These are phyloP conservation scores for Pseudorectes ferrugineus DNA, from an alignment of 2,113 vertebrate species.

Conservation along the genomic window DNA sequence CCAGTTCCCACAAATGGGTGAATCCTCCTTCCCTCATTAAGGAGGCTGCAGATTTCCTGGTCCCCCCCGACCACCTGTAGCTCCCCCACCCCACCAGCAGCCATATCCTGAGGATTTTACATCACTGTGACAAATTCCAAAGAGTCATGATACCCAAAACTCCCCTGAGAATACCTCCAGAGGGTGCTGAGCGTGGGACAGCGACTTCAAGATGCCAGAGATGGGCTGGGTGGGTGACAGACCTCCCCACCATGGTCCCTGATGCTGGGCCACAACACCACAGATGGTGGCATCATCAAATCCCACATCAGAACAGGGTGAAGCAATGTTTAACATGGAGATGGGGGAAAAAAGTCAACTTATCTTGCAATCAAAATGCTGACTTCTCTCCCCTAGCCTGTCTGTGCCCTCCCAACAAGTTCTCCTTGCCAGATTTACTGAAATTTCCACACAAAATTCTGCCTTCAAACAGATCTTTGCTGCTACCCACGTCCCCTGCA, in stretches of 20 bases:
- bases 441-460: background rate
- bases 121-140: background rate
- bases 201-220: rapidly evolving
- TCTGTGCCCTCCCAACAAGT: background rate
- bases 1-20: background rate
- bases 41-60: background rate
- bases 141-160: background rate
- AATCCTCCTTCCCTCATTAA: background rate
- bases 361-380: background rate
- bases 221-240: background rate
- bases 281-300: background rate
- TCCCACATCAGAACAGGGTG: rapidly evolving
- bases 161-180: background rate
- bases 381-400: background rate
- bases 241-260: background rate
- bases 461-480: background rate
- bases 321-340: background rate
- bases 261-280: background rate
- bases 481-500: background rate
- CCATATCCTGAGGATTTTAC: background rate
- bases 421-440: background rate
- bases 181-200: background rate
- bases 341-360: background rate
- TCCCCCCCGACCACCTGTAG: background rate
- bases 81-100: background rate